These are phyloP conservation scores for Drosophila ohnishii DNA, from an alignment of 1,140 invertebrate genomes.

Conservation along the genomic window DNA sequence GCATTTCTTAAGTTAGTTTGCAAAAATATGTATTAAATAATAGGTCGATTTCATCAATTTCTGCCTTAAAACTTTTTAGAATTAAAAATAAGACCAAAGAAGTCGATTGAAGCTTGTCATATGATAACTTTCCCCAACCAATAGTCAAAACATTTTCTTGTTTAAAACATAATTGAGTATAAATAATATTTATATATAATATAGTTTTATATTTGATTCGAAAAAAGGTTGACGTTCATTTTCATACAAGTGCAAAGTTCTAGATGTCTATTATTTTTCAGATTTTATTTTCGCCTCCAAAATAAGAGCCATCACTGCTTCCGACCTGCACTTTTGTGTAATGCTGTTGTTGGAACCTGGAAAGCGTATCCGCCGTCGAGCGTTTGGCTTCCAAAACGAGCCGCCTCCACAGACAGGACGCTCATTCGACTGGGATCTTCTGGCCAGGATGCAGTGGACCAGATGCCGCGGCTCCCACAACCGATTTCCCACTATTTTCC, in stretches of 20 bases:
- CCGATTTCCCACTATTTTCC: constrained; percentile 57
- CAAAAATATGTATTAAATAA: background rate
- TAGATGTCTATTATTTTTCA: background rate
- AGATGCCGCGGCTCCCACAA: constrained; percentile 22
- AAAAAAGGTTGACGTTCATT: too few species aligned
- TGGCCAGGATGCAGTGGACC: constrained; percentile 61
- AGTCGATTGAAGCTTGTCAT: too few species aligned
- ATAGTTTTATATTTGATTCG: too few species aligned
- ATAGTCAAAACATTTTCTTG: too few species aligned
- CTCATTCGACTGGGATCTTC: constrained; percentile 74
- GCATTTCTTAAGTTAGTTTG: background rate
- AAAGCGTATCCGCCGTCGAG: constrained; percentile 37
- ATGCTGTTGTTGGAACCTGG: constrained; percentile 50
- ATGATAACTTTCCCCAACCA: too few species aligned
- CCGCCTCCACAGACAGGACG: constrained; percentile 67
- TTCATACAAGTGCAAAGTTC: too few species aligned
- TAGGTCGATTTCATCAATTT: too few species aligned
- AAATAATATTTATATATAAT: too few species aligned
- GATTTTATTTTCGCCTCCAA: background rate
- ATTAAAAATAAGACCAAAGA: too few species aligned
- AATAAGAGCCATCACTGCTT: constrained; percentile 17
- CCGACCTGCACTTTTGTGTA: constrained; percentile 56
- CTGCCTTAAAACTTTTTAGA: too few species aligned
- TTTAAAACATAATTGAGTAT: too few species aligned
- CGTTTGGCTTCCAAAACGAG: constrained; percentile 40